Conservation (phyloP, 2,797 vertebrate species). For the Sardinella longiceps region DNA sequence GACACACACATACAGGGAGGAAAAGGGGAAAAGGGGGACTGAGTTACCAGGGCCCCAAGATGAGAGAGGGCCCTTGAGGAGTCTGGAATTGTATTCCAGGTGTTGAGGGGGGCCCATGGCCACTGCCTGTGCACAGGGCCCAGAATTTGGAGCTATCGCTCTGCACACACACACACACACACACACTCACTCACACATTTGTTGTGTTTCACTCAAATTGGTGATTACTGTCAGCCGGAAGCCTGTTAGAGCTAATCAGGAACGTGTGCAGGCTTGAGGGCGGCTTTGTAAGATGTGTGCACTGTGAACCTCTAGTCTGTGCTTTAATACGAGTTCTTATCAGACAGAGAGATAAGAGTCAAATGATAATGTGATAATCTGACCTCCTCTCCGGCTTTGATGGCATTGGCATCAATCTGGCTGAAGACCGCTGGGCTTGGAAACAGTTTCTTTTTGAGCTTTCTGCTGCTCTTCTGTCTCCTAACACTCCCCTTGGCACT, state of each 20-base stretch:
- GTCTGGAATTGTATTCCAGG: no score
- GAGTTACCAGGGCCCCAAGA: no score
- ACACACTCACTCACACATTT: neutral
- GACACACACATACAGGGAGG: neutral
- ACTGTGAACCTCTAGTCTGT: neutral
- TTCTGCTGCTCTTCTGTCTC: constrained; percentile 32
- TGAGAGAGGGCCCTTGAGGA: no score
- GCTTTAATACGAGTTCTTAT: neutral
- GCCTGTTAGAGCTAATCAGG: neutral
- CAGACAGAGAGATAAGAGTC: neutral
- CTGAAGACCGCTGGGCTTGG: constrained; percentile 43
- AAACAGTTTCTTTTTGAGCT: constrained; percentile 46
- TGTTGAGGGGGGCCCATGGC: no score
- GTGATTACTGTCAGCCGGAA: neutral
- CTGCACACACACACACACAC: constrained; percentile 8
- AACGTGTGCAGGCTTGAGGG: neutral
- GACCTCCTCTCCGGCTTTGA: constrained; percentile 50
- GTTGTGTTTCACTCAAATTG: neutral
- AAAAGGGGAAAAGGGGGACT: no score
- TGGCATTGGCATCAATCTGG: constrained; percentile 53
- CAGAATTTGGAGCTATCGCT: no score
- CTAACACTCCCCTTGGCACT: neutral
- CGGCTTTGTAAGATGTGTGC: neutral
- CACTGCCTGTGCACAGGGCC: no score
- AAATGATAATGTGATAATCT: neutral